Base-by-base conservation (phyloP, 2,888 invertebrate genomes). In the Hydraecia micacea region DNA sequence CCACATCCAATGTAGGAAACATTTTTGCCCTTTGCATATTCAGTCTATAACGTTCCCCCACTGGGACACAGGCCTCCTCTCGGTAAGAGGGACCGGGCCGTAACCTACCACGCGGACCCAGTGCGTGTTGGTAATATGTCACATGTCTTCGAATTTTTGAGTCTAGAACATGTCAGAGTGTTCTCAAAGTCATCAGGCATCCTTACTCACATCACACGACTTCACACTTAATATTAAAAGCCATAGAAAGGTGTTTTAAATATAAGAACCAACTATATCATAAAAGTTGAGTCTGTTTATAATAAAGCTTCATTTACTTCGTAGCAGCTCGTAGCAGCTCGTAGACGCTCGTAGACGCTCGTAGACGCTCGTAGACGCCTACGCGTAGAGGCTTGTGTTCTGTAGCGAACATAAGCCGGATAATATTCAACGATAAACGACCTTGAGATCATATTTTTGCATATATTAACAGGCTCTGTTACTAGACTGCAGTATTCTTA, bases 311-410 rank as follows among this genome's bases (percentile, higher is more conserved):
- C 8, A 78, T 71, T 77, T 46, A 13, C 55, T 28, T 49, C 46
- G 63, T 66, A 76, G 74, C 63, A n/a, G n/a, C 55, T 32, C 60
- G 79, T 73, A 79, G 79, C 79, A 67, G 25, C 18, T 65, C 52
- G 73, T 73, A 77, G 65, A 73, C 42, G 25, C 18, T 65, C 52
- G 73, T 73, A 75, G 65, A n/a, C n/a, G n/a, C n/a, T 65, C 52
- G 73, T 73, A 77, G 65, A 32, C 8, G 42, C 39, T 72, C 79
- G 79, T 79, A 79, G 79, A 52, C 67, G 79, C 74, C 79, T 74
- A 79, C 79, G 67, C 74, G 28, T 36, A 52, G 60, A 25, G 28
- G 28, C 42, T 74, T 52, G 11, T 11, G n/a, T 74, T 79, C 60
- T 42, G 74, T 73, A 67, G 73, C 32, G 18, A 79, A 67, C 49